Evolutionary conservation across 2,888 invertebrate species (phyloP), one percentile per base, ranked within the genome.

Genomic region (Thymelicus acteon): DNA sequence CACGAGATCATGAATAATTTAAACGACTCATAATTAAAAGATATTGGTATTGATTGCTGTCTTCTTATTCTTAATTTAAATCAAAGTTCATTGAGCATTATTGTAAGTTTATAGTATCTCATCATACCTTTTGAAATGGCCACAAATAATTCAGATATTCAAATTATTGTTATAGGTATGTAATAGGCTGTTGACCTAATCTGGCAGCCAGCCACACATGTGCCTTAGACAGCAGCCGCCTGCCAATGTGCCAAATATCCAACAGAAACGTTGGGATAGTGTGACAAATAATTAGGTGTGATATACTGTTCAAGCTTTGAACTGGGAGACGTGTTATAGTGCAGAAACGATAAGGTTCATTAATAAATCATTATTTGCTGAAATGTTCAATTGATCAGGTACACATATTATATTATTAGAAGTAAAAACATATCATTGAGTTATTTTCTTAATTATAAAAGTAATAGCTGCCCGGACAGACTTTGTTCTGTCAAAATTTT

Each of bases 151-250:
- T 40, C 37, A 54, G 49, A 60, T 40, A 67, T n/a, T 40, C 24
- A 67, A 58, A 62, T 62, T 19, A 48, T 58, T n/a, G 24, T n/a
- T 64, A 64, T 31, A 64, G 19, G 48, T 69, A 40, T 63, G 63
- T 47, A 37, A 49, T 60, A 77, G 89, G 88, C 83, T 89, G 84
- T 86, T 91, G 91, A 91, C 91, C 91, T 77, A 80, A 80, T 81
- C 86, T 90, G 91, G 90, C 89, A 88, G 72, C 47, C 71, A 78
- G 84, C 88, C 87, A 85, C 49, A 31, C 72, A 76, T 76, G 76
- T 77, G 76, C 75, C 76, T 71, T 74, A 67, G 73, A 76, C 72
- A 67, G 12, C 19, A 60, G 60, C 60, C 61, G 77, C 83, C 79
- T 80, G 31, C 31, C 31, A 31, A 31, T 31, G 79, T 82, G 80